These are phyloP conservation scores for Lithodes maja DNA, from an alignment of 2,888 invertebrate species.

Conservation along the genomic window DNA sequence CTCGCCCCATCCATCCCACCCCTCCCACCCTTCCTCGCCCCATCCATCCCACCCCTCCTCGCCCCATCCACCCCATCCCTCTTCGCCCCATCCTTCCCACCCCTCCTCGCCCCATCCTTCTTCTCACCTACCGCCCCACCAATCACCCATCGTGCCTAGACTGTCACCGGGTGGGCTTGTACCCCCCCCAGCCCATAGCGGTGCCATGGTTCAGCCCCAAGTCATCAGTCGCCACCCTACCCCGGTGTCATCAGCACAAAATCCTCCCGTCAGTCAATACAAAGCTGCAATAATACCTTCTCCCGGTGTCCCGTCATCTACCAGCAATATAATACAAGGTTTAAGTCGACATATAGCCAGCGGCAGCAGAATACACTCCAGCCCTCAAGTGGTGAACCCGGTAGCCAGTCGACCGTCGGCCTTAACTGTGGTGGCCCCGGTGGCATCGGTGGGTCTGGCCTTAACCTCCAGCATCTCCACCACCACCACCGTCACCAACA, in stretches of 20 bases:
- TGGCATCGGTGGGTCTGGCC: conserved; percentile 51
- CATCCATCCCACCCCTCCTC: no score
- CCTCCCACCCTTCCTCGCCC: no score
- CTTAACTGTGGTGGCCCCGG: conserved; percentile 61
- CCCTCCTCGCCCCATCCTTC: no score
- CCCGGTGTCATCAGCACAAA: conserved; percentile 6
- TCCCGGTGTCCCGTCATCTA: conserved; percentile 13
- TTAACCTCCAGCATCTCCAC: conserved; percentile 30
- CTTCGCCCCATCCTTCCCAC: no score
- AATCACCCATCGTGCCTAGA: conserved; percentile 59
- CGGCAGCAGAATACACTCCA: conserved; percentile 32
- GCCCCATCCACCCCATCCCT: no score
- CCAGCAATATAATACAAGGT: conserved; percentile 77
- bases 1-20: no score
- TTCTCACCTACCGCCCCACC: conserved; percentile 71
- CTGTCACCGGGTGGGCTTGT: conserved; percentile 47
- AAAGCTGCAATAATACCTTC: conserved; percentile 36
- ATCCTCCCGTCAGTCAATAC: conserved; percentile 23
- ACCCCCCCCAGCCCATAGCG: conserved; percentile 55
- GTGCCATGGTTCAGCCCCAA: conserved; percentile 46
- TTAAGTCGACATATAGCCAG: conserved; percentile 83
- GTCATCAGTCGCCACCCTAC: conserved; percentile 42
- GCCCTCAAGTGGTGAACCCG: conserved; percentile 46
- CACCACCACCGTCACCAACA: conserved; percentile 37
- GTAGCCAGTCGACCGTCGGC: conserved; percentile 32